Evolutionary conservation across 1,140 invertebrate genomes (phyloP), one percentile per base, ranked within the genome.

Genomic region (Euborellia annulipes): DNA sequence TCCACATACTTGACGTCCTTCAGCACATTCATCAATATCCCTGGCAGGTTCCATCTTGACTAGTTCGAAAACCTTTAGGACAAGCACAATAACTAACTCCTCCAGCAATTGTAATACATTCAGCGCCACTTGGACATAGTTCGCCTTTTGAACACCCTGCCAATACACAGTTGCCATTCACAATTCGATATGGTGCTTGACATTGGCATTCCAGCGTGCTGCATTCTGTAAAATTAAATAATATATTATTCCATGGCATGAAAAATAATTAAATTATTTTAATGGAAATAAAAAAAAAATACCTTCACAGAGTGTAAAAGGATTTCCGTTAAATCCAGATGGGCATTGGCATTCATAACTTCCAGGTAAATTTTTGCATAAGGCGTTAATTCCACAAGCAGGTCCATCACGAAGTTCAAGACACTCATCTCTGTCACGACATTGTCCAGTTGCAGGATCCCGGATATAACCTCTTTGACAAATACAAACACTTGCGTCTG

Each of bases 301-400:
- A 73, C 72, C 68, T 64, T 88, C 79, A 61, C 86, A 92, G 48
- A 80, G 67, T 13, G 76, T 71, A 57, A 85, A 90, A 6, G 86
- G 85, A 65, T 90, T 89, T n/a, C 86, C 86, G 55, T 82, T 82
- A 55, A 82, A 89, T 7, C 83, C 83, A 23, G 75, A 65, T 1
- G 86, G 84, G 58, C 89, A 94, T 54, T 85, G 82, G 56, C 88
- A 93, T 63, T 90, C 86, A 58, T 91, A 94, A 56, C 85, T 88
- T n/a, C 89, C 89, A 0, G 87, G 87, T 34, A 91, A 62, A 64
- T 94, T 94, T 63, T 88, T 90, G 58, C 89, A 93, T 36, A 90
- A 74, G 2, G 87, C 85, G 61, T 89, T 86, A 3, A 82, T 58
- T 1, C 87, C 88, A 62, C 88, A 93, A 2, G 80, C 75, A 1